Base-by-base conservation (phyloP, 2,888 invertebrate species). In the Nineta flava region DNA sequence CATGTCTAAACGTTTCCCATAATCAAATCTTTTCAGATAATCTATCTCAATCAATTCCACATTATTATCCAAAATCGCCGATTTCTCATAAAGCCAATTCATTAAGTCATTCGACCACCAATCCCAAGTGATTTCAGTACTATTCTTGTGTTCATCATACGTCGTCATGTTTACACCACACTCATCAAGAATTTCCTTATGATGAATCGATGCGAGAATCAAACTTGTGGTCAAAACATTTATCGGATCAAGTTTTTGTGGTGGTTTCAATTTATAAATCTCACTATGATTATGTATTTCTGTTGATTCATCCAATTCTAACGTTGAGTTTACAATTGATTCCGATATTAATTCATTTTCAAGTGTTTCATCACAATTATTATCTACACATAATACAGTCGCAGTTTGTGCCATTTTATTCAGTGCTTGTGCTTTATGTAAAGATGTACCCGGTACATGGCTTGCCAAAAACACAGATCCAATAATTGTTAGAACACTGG, bases 401-500 rank as follows among this genome's bases (percentile, higher is more conserved):
- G 6, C 38, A 10, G 2, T 13, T 38, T 38, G n/a, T 13, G 3
- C 38, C 2, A 38, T 38, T 15, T n/a, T 38, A 15, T 13, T 15
- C 15, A 17, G 9, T 35, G 34, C n/a, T 17, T 35, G 51, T 32
- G 50, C 32, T 53, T 42, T 35, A 46, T 52, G 59, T 7, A 72
- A 60, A 47, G 65, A 62, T 43, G 69, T 71, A 38, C 73, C 73
- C 4, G 74, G 72, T 53, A 74, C 62, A 55, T 72, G 68, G 54
- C 71, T 72, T 43, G 68, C 70, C 53, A 74, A 61, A 55, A 69
- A 70, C 53, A 74, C 61, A n/a, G 81, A 77, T 31, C 77, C 76
- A 44, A 79, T 57, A 42, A 82, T 63, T 3, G 79, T 76, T 35
- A 77, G 60, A 41, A 81, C 58, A 42, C 78, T 71, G 5, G 76